Evolutionary conservation across 2,888 invertebrate species (phyloP), one percentile per base, ranked within the genome.

Genomic region (Lottia gigantea): DNA sequence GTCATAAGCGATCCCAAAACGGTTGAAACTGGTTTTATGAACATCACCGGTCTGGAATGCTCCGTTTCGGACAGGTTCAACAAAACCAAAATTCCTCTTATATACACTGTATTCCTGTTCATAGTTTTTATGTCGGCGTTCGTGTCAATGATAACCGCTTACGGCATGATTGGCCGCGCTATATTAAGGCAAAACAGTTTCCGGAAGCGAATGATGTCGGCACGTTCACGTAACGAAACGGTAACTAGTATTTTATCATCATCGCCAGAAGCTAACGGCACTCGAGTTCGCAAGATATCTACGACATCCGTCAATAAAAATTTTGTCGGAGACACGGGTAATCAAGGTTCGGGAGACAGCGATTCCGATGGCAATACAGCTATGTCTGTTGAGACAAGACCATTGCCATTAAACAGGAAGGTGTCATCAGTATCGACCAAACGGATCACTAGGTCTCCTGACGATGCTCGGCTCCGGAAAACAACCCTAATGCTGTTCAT

Each of bases 21-120:
- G 15, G 80, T 82, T 0, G 65, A 75, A 15, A 78, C 71, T 0
- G 66, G 63, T 0, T 66, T 74, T 26, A 19, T 70, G 4, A 78
- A 78, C 61, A 70, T 83, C 15, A 79, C 76, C 2, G 83, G 83
- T 11, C 73, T 71, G 46, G 80, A 82, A 63, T 83, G 83, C 47
- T 80, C 80, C 45, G 74, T 80, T 26, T 77, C 78, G 23, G 75
- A 79, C 46, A 71, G 71, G n/a, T 72, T 66, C 62, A 71, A 67
- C 11, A 73, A 71, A 61, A 73, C 75, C 15, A 31, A 69, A 7
- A 78, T 77, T 46, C 77, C 80, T 12, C 73, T 74, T 64, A 68
- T 76, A 25, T 81, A 78, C 71, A 80, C 78, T 66, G 67, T 65
- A 0, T 45, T 76, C 8, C 73, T 80, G 15, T 74, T 77, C 16